phyloP scores from a whole-genome alignment of 92 coral and sea anemone species.

The Metridium senile region DNA sequence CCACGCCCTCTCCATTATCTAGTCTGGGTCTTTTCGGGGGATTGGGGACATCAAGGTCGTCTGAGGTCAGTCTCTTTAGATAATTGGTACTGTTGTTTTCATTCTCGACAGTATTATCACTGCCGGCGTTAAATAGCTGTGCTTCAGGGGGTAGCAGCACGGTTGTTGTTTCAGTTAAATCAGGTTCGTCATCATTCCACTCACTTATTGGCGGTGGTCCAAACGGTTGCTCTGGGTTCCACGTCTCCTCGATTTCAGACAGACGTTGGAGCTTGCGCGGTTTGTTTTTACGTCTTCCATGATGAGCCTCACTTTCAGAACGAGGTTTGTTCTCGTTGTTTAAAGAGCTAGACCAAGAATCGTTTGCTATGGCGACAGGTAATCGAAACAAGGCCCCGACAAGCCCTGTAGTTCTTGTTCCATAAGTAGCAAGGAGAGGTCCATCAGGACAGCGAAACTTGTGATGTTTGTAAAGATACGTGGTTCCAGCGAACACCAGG shows the following conservation, averaged over 20 bases:
- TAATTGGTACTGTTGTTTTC: conserved; percentile 22
- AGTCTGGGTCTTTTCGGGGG: conserved; percentile 16
- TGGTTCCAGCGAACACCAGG: conserved; percentile 40
- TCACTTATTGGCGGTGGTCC: conserved; percentile 26
- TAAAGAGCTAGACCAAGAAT: conserved; percentile 23
- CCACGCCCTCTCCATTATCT: conserved; percentile 9
- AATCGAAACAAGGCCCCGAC: conserved; percentile 47
- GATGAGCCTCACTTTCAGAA: conserved; percentile 27
- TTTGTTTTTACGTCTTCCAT: conserved; percentile 43
- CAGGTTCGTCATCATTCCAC: conserved; percentile 11
- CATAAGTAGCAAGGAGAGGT: conserved; percentile 35
- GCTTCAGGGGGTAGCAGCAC: conserved; percentile 43
- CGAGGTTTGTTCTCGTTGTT: conserved; percentile 12
- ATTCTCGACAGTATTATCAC: conserved; percentile 1
- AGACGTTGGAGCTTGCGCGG: conserved; percentile 45
- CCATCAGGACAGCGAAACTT: conserved; percentile 45
- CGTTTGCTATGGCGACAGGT: conserved; percentile 39
- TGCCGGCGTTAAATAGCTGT: conserved; percentile 8
- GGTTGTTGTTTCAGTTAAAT: conserved; percentile 1
- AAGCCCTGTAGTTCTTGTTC: conserved; percentile 44
- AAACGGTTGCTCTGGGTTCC: conserved; percentile 47
- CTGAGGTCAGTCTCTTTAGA: conserved; percentile 15
- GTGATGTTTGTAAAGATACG: conserved; percentile 46
- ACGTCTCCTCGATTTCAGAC: conserved; percentile 22
- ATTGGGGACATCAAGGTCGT: background rate